phyloP scores from a whole-genome alignment of 2,113 vertebrate species.

The Macquaria ambigua region DNA sequence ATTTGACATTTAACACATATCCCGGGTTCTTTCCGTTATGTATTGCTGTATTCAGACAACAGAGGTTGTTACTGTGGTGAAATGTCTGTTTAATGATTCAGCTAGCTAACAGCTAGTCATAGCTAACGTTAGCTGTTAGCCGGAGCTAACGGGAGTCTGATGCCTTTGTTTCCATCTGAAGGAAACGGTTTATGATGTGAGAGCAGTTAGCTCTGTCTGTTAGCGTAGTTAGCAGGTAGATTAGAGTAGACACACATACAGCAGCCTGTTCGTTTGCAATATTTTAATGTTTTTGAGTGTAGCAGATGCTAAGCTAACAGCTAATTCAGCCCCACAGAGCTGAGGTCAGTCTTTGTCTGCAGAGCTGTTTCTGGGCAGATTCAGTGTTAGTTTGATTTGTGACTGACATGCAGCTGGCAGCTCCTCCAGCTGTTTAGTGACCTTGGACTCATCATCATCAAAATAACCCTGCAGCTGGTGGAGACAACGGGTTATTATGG shows the following conservation, averaged over 20 bases:
- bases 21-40: background rate
- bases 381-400: background rate
- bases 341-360: background rate
- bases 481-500: constrained; percentile 37
- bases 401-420: constrained; percentile 31
- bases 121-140: constrained; percentile 30
- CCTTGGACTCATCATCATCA: constrained; percentile 21
- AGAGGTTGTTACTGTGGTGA: background rate
- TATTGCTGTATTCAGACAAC: background rate
- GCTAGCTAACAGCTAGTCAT: background rate
- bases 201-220: constrained; percentile 11
- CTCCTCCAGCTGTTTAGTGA: constrained; percentile 16
- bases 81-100: background rate
- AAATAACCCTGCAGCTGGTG: background rate
- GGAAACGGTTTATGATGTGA: constrained; percentile 12
- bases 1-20: too few species aligned
- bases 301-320: constrained; percentile 6
- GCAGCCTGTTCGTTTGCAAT: background rate
- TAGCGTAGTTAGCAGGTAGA: constrained; percentile 25
- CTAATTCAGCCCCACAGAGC: background rate
- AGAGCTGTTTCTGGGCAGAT: constrained; percentile 1
- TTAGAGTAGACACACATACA: too few species aligned
- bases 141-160: background rate
- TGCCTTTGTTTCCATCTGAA: constrained; percentile 44
- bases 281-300: background rate